These are phyloP conservation scores for Girardia tigrina DNA, from an alignment of 2,888 invertebrate genomes.

Conservation along the genomic window DNA sequence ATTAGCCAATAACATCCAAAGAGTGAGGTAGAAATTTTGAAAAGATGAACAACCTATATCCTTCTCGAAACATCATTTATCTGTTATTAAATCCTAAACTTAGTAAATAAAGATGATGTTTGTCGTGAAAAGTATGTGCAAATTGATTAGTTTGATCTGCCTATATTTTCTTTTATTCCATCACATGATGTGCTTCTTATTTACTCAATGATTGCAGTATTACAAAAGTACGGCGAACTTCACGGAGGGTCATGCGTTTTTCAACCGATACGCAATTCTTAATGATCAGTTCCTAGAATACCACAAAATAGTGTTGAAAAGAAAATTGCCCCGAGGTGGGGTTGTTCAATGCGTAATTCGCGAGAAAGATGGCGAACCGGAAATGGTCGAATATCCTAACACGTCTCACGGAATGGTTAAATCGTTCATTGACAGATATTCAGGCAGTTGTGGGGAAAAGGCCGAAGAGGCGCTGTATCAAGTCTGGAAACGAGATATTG, in stretches of 20 bases:
- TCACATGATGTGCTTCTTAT: not conserved
- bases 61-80: too few species aligned
- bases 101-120: too few species aligned
- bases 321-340: slow-evolving; percentile 78
- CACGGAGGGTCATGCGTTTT: slow-evolving; percentile 62
- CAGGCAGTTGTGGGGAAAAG: not conserved
- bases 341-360: slow-evolving; percentile 63
- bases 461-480: not conserved
- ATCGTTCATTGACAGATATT: not conserved
- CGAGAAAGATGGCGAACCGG: slow-evolving; percentile 52
- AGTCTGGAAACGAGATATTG: not conserved
- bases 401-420: slow-evolving; percentile 63
- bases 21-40: too few species aligned
- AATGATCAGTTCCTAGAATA: slow-evolving; percentile 68
- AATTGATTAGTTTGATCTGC: too few species aligned
- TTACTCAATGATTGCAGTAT: slow-evolving; percentile 51
- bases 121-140: too few species aligned
- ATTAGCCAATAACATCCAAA: too few species aligned
- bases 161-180: too few species aligned
- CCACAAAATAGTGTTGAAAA: slow-evolving; percentile 71
- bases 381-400: slow-evolving; percentile 63
- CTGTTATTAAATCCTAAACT: too few species aligned
- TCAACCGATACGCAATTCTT: slow-evolving; percentile 66
- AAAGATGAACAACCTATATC: too few species aligned
- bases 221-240: slow-evolving; percentile 77